Evolutionary conservation across 2,797 vertebrate species (phyloP), one percentile per base, ranked within the genome.

Genomic region (Phalanger gymnotis): DNA sequence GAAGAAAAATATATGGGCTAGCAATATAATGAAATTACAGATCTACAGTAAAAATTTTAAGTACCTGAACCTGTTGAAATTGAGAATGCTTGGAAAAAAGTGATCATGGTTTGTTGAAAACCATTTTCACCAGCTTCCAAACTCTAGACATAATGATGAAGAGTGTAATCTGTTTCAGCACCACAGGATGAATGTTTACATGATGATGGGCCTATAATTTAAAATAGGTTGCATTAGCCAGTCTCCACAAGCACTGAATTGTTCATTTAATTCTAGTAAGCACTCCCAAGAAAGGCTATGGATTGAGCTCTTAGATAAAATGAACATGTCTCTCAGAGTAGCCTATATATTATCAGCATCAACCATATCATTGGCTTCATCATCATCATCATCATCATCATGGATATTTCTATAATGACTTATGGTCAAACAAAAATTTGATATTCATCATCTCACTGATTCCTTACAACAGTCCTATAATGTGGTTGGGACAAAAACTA

Each of bases 21-120:
- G 10, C 53, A 22, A 91, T 12, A 19, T 57, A 73, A 52, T 92
- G 51, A 95, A 91, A 40, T 34, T 5, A 51, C 58, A 91, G 30
- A 52, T 53, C 40, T 66, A 28, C 10, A 89, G 54, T 95, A 73
- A 94, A 81, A 93, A 90, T 54, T 92, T 30, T 81, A 91, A 95
- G 52, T 81, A 90, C 54, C 34, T 51, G 90, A 92, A 34, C 56
- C 47, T 89, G 34, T n/a, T 52, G 51, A 56, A 92, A 55, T 51
- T 92, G 56, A 55, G 91, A 93, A 53, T 13, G 58, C n/a, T 13
- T 58, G 87, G 47, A 54, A 31, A 25, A 14, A 34, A 30, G 22
- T 81, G 66, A 47, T 73, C 30, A 28, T 12, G 5, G n/a, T 53
- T 57, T 92, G 92, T 55, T 31, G 92, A 56, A 54, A 47, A 56